Percentiles rank a stretch among this genome's conserved stretches.
phyloP scores from a whole-genome alignment of 2,888 invertebrate species.

The Cryptops parisi region DNA sequence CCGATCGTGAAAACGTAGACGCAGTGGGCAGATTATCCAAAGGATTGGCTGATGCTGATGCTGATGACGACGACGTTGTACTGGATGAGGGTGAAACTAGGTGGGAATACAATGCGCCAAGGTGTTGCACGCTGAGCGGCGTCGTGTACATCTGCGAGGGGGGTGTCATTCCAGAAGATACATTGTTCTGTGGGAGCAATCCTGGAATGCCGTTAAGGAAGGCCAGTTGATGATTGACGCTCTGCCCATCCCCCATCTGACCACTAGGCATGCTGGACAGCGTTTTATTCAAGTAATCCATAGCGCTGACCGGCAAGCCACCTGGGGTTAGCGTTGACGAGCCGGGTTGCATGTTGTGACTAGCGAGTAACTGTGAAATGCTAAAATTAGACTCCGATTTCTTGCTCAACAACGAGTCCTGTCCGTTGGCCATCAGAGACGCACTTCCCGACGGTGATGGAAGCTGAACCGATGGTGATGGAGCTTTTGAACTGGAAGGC shows the following conservation, averaged over 20 bases:
- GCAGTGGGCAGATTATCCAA: too few relatives aligned
- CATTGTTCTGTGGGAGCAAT: conserved; percentile 3
- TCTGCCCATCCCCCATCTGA: background rate
- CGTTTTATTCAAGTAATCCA: conserved; percentile 17
- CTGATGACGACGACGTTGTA: background rate
- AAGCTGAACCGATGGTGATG: background rate
- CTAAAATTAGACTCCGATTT: conserved; percentile 9
- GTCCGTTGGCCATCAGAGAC: background rate
- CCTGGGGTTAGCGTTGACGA: conserved; percentile 7
- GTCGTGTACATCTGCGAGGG: conserved; percentile 16
- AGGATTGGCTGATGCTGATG: conserved; percentile 5
- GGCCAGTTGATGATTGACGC: conserved; percentile 6
- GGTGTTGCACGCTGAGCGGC: conserved; percentile 15
- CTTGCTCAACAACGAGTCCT: conserved; percentile 1
- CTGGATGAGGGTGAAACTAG: conserved; percentile 3
- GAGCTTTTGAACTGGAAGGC: too few relatives aligned
- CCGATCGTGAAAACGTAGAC: too few relatives aligned
- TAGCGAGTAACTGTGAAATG: conserved; percentile 12
- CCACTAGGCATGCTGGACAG: conserved; percentile 16
- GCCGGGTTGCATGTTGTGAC: conserved; percentile 9
- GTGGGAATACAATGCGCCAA: conserved; percentile 17
- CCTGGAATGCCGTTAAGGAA: conserved; percentile 14
- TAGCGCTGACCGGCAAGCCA: conserved; percentile 16
- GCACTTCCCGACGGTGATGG: conserved; percentile 1
- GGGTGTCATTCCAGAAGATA: background rate